A percentile compares a stretch with the other conserved stretches of the same genome.
Evolutionary conservation across 2,888 invertebrate genomes (phyloP).

Genomic region (Pterostichus niger): DNA sequence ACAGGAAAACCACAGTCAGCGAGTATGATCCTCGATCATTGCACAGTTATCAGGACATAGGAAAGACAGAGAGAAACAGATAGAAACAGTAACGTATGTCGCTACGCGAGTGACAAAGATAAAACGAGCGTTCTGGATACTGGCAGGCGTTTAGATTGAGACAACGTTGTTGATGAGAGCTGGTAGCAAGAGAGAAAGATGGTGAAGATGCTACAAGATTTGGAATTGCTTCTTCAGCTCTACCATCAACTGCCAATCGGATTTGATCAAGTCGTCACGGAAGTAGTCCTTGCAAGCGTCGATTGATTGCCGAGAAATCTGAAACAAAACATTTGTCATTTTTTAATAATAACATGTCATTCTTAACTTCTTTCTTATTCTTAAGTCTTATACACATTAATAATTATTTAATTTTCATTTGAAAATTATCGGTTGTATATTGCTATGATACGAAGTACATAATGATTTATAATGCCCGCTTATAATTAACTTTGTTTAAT

Average conservation of each 20-base stretch:
- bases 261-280: conserved; percentile 97
- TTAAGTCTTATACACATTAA: too few relatives aligned
- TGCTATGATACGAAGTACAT: too few relatives aligned
- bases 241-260: conserved; percentile 99
- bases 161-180: conserved; percentile 68
- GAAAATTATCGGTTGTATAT: too few relatives aligned
- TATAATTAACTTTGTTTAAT: too few relatives aligned
- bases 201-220: conserved; percentile 85
- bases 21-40: conserved; percentile 9
- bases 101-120: conserved; percentile 16
- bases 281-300: conserved; percentile 99
- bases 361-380: too few relatives aligned
- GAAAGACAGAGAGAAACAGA: conserved; percentile 49
- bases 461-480: too few relatives aligned
- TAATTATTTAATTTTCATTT: too few relatives aligned
- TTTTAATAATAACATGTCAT: too few relatives aligned
- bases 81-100: conserved; percentile 26
- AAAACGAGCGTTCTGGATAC: conserved; percentile 70
- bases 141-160: conserved; percentile 67
- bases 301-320: conserved; percentile 98
- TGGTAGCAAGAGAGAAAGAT: background rate
- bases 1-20: background rate
- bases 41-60: conserved; percentile 8
- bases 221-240: conserved; percentile 98
- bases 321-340: conserved; percentile 74